These are phyloP conservation scores for Sebastes diaconus DNA, from an alignment of 2,797 vertebrate species.

Conservation along the genomic window DNA sequence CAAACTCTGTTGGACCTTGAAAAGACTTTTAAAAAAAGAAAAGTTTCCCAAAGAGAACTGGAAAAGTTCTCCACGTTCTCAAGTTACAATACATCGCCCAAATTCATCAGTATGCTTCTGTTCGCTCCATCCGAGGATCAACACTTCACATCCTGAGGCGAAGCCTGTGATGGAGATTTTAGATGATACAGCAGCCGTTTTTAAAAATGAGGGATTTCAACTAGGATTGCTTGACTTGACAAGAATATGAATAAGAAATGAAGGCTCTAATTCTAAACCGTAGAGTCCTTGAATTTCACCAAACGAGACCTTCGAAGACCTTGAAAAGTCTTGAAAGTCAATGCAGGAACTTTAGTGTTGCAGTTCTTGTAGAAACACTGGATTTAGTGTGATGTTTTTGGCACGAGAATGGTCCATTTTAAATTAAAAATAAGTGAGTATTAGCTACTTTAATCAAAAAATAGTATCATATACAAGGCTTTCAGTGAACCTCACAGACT, in stretches of 20 bases:
- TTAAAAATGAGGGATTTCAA: constrained; percentile 18
- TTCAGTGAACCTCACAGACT: neutral
- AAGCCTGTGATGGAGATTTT: constrained; percentile 22
- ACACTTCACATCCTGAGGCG: constrained; percentile 6
- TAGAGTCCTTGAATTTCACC: neutral
- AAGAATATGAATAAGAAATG: constrained; percentile 30
- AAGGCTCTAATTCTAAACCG: neutral
- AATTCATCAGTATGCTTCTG: constrained; percentile 2
- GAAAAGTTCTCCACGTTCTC: neutral
- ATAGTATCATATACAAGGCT: neutral
- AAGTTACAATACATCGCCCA: neutral
- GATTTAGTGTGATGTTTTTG: neutral
- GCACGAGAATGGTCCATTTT: neutral
- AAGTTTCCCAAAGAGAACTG: neutral
- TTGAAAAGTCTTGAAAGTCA: neutral
- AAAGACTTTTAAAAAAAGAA: neutral
- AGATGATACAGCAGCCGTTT: constrained; percentile 11
- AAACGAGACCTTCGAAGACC: neutral
- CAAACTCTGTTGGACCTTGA: neutral
- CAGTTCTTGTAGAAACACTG: neutral
- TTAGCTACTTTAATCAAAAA: neutral
- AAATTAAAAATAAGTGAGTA: neutral
- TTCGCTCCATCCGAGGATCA: neutral
- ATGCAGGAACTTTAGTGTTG: neutral
- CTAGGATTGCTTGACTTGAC: neutral